These are phyloP conservation scores for Hirudo medicinalis DNA, from an alignment of 1,140 invertebrate species.

Conservation along the genomic window DNA sequence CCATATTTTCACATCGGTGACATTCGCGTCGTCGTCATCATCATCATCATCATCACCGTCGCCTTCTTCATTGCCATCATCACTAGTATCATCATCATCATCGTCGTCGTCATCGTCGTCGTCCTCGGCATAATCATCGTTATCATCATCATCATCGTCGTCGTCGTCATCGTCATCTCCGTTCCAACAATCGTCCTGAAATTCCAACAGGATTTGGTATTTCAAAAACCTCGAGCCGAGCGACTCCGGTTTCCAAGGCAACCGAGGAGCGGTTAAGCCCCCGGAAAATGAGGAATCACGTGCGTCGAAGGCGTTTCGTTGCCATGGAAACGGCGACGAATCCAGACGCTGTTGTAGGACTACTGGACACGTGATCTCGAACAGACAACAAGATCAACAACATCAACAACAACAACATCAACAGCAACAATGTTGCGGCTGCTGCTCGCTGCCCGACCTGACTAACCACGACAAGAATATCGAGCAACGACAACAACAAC, in stretches of 20 bases:
- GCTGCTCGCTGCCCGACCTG: not conserved
- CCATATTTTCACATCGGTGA: no score
- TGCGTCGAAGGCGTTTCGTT: no score
- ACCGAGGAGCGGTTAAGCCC: not conserved
- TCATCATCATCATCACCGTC: not conserved
- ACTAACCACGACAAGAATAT: not conserved
- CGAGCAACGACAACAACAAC: conserved; percentile 4
- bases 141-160: not conserved
- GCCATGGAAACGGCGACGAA: no score
- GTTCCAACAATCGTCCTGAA: not conserved
- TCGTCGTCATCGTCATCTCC: not conserved
- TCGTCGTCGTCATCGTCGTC: not conserved
- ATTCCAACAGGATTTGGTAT: conserved; percentile 1
- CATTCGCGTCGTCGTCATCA: no score
- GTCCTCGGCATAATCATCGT: not conserved
- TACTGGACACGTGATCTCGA: no score
- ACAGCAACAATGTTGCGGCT: not conserved
- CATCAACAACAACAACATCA: not conserved
- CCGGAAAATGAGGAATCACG: not conserved
- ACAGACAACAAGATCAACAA: not conserved
- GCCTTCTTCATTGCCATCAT: not conserved
- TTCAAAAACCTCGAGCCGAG: not conserved
- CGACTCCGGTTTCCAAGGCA: not conserved
- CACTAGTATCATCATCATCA: not conserved
- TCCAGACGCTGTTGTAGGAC: no score